These are phyloP conservation scores for Chaetorhynchus papuensis DNA, from an alignment of 2,113 vertebrate genomes.

Conservation along the genomic window DNA sequence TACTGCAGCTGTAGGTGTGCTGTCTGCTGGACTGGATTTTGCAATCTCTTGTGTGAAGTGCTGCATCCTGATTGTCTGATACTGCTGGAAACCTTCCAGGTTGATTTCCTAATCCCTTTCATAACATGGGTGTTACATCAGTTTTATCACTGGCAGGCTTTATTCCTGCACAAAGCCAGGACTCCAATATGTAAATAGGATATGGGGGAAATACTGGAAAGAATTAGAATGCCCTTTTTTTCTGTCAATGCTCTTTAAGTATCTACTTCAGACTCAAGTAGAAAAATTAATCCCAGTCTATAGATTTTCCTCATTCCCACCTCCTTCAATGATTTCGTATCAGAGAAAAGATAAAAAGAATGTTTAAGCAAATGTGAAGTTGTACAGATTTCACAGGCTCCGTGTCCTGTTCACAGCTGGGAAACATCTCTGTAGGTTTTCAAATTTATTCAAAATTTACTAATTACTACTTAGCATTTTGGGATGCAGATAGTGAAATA, in stretches of 20 bases:
- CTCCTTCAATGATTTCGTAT: not conserved
- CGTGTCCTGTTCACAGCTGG: not conserved
- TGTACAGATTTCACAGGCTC: not conserved
- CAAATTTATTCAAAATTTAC: not conserved
- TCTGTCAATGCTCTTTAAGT: not conserved
- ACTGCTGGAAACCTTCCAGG: not conserved
- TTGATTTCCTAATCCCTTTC: not conserved
- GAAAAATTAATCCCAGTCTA: not conserved
- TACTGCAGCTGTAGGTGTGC: not conserved
- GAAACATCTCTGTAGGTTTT: not conserved
- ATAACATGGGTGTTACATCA: not conserved
- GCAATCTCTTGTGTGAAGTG: not conserved
- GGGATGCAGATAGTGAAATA: not conserved
- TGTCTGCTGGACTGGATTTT: not conserved
- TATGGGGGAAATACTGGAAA: not conserved
- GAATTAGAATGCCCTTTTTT: not conserved
- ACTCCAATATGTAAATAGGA: not conserved
- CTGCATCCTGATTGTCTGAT: not conserved
- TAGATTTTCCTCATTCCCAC: not conserved
- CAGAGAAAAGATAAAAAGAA: not conserved
- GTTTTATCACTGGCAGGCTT: not conserved
- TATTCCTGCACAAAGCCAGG: not conserved
- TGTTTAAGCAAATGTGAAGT: not conserved
- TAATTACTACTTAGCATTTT: not conserved
- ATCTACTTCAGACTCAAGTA: not conserved